These are phyloP conservation scores for Anaspis maculata DNA, from an alignment of 2,888 invertebrate genomes.

Conservation along the genomic window DNA sequence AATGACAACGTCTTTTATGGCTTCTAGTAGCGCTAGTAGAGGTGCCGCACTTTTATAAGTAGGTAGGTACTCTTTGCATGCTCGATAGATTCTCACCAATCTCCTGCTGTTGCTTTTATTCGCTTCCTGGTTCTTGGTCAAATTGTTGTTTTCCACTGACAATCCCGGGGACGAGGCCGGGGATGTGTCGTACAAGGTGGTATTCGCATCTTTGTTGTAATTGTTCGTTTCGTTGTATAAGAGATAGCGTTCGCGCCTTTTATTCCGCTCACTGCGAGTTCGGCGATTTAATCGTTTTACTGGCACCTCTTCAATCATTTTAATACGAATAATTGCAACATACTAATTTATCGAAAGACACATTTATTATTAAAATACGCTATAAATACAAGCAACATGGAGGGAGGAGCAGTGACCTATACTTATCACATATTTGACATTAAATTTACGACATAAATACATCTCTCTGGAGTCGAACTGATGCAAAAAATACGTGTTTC, in stretches of 20 bases:
- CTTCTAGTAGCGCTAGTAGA: too few relatives aligned
- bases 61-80: too few relatives aligned
- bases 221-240: conserved; percentile 17
- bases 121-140: conserved; percentile 7
- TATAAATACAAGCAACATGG: conserved; percentile 6
- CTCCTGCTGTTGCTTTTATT: too few relatives aligned
- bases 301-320: conserved; percentile 30
- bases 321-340: conserved; percentile 4
- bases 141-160: conserved; percentile 20
- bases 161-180: conserved; percentile 17
- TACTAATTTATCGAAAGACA: conserved; percentile 7
- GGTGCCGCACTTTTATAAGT: too few relatives aligned
- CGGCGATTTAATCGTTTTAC: conserved; percentile 27
- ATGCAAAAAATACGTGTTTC: too few relatives aligned
- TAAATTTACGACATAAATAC: too few relatives aligned
- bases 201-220: conserved; percentile 3
- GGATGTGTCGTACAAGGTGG: conserved; percentile 7
- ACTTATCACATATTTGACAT: too few relatives aligned
- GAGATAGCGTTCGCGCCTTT: conserved; percentile 33
- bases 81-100: too few relatives aligned
- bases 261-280: conserved; percentile 34
- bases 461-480: too few relatives aligned
- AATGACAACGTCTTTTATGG: too few relatives aligned
- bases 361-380: conserved; percentile 5
- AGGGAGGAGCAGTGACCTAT: conserved; percentile 17